Base-by-base conservation (phyloP, 1,140 invertebrate species). In the Atta colombica region DNA sequence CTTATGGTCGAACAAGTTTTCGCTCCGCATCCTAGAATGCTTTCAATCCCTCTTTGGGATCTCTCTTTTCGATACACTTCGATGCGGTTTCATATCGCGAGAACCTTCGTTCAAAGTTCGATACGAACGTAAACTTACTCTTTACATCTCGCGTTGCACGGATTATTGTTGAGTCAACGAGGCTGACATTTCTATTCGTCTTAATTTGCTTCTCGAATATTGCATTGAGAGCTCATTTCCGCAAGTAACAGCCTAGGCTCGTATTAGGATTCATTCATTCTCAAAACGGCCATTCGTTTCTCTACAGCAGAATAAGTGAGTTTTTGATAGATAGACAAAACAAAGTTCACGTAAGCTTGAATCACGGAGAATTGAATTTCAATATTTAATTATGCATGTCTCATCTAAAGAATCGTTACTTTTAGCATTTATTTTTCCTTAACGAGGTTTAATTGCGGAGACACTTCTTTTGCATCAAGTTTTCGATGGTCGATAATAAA, bases 1-100 rank as follows among this genome's bases (percentile, higher is more conserved):
- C 84, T 91, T 87, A 80, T 69, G 84, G 78, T 87, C 84, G 84
- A 88, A 39, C 84, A 88, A 90, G 82, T 90, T 91, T 85, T 60
- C 72, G 53, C 66, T 53, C 16, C 35, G 45, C 82, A 85, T 86
- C 49, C 21, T 31, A 74, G 77, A 88, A 88, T 88, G 81, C 53
- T 80, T 90, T 90, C 89, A 78, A 88, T 90, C 84, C 10, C 58
- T 82, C 77, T 78, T 60, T 65, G 35, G 55, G 53, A 84, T 81
- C 25, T 25, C 31, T 89, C 81, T 77, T 53, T 25, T 18, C 86
- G 86, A 90, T 90, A 86, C 75, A 69, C 60, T 72, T 53, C 65
- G 35, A 63, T 55, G 80, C 35, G 72, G 69, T 81, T 88, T 86
- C 74, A 68, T 80, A 53, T 68, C 58, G 58, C 39, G 53, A 60